phyloP scores from a whole-genome alignment of 2,797 vertebrate species.

The Micrastur ruficollis region DNA sequence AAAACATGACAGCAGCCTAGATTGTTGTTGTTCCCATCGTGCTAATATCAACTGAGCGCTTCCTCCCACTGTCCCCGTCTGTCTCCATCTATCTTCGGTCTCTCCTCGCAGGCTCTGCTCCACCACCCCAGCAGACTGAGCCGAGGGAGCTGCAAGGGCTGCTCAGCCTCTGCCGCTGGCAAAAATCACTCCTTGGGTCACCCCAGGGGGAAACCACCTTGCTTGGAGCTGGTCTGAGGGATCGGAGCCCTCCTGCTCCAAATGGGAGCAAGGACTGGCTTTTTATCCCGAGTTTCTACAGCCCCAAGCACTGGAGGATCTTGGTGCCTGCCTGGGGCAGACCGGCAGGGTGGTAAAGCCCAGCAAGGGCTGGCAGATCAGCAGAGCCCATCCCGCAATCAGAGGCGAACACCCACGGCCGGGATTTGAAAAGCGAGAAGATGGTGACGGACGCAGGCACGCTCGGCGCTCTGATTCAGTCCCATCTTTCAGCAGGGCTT shows the following conservation, averaged over 20 bases:
- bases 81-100: neutral
- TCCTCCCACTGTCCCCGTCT: neutral
- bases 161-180: neutral
- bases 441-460: conserved; percentile 6
- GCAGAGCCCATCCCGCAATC: neutral
- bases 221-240: neutral
- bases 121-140: neutral
- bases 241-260: rapidly evolving
- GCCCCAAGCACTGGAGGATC: too few relatives aligned
- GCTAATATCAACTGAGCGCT: neutral
- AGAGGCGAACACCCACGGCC: neutral
- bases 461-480: neutral
- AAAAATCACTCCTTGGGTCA: neutral
- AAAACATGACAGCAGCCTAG: conserved; percentile 42
- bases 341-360: neutral
- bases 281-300: neutral
- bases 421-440: conserved; percentile 9
- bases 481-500: conserved; percentile 31
- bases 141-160: neutral
- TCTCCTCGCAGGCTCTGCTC: neutral
- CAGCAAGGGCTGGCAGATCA: neutral
- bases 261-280: neutral
- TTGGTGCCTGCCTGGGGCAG: neutral
- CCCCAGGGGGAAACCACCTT: neutral
- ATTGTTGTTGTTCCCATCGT: conserved; percentile 34